phyloP scores from a whole-genome alignment of 1,140 invertebrate genomes.

The Nephotettix cincticeps region DNA sequence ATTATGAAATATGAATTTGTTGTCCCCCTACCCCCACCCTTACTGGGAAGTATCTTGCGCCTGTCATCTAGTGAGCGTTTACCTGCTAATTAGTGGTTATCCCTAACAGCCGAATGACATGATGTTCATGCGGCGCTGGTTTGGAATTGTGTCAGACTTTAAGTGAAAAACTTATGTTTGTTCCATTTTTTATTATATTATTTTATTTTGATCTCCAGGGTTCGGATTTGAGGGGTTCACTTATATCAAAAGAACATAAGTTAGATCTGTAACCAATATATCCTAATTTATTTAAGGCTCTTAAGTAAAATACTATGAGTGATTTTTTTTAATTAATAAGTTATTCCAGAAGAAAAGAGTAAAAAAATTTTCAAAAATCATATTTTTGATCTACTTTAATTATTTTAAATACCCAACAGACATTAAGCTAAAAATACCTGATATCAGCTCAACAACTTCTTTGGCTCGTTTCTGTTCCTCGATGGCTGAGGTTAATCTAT shows the following conservation, averaged over 20 bases:
- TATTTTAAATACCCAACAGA: slow-evolving; percentile 5
- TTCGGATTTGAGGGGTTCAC: no score
- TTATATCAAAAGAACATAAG: background rate
- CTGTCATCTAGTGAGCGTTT: no score
- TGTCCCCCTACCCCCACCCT: no score
- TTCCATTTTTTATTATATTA: no score
- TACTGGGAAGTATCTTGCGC: no score
- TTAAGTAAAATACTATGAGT: background rate
- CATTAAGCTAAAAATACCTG: slow-evolving; percentile 2
- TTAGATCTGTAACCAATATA: background rate
- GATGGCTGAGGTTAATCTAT: slow-evolving; percentile 26
- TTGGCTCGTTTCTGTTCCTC: slow-evolving; percentile 32
- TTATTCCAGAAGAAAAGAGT: background rate
- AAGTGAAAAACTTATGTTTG: no score
- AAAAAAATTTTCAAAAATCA: background rate
- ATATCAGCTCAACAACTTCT: slow-evolving; percentile 24
- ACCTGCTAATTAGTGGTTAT: no score
- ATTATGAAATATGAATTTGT: no score
- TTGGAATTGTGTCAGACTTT: no score
- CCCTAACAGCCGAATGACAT: no score
- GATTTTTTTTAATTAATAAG: background rate
- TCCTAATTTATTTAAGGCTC: background rate
- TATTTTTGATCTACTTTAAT: background rate
- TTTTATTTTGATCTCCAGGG: no score
- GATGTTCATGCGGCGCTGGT: no score